Conservation (phyloP, 2,888 invertebrate species). For the Archaeoteleia sp. region DNA sequence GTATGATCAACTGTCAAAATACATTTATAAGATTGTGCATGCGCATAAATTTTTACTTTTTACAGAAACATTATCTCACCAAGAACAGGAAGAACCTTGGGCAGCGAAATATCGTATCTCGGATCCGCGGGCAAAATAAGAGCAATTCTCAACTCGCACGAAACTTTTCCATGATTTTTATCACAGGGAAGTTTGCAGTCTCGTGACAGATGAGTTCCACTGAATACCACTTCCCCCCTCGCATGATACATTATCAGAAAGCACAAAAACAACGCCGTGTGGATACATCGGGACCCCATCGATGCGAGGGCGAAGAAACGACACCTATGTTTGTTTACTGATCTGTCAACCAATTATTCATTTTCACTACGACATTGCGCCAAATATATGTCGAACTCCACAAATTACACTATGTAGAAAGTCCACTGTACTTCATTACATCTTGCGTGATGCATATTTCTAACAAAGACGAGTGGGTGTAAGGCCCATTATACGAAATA, state of each 20-base stretch:
- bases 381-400: too few relatives aligned
- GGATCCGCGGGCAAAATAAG: slow-evolving; percentile 81
- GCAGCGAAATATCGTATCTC: slow-evolving; percentile 79
- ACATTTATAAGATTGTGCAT: too few relatives aligned
- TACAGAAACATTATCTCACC: slow-evolving; percentile 56
- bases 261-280: slow-evolving; percentile 11
- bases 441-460: too few relatives aligned
- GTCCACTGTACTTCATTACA: too few relatives aligned
- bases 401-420: too few relatives aligned
- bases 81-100: slow-evolving; percentile 80
- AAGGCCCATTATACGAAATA: too few relatives aligned
- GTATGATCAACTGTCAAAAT: too few relatives aligned
- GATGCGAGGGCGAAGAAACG: too few relatives aligned
- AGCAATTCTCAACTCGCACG: slow-evolving; percentile 81
- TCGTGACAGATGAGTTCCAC: slow-evolving; percentile 64
- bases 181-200: slow-evolving; percentile 77
- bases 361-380: too few relatives aligned
- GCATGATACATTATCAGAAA: slow-evolving; percentile 15
- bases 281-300: slow-evolving; percentile 51
- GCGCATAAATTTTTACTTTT: background rate
- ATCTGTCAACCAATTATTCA: too few relatives aligned
- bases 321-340: too few relatives aligned
- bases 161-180: slow-evolving; percentile 61
- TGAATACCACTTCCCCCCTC: slow-evolving; percentile 56
- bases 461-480: too few relatives aligned